These are phyloP conservation scores for Venustaconcha ellipsiformis DNA, from an alignment of 1,140 invertebrate genomes.

Conservation along the genomic window DNA sequence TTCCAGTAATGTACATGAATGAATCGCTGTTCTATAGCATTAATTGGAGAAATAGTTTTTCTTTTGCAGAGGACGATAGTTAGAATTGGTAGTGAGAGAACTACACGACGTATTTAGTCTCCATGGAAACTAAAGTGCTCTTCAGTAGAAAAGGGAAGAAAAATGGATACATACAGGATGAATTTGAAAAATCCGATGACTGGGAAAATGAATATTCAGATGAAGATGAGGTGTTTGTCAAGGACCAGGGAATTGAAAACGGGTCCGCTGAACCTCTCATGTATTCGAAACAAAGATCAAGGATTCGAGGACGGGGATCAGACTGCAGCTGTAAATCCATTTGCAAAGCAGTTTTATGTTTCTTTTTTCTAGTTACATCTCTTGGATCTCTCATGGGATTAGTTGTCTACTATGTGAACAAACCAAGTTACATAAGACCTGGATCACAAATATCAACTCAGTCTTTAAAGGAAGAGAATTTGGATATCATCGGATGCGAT, in stretches of 20 bases:
- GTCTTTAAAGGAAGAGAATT: slow-evolving; percentile 8
- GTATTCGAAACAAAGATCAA: slow-evolving; percentile 44
- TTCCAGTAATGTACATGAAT: too few species aligned
- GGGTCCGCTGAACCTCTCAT: slow-evolving; percentile 55
- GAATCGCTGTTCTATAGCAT: too few species aligned
- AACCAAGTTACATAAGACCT: slow-evolving; percentile 18
- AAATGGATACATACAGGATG: slow-evolving; percentile 42
- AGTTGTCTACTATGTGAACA: slow-evolving; percentile 51
- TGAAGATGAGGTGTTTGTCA: slow-evolving; percentile 60
- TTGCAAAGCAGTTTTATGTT: slow-evolving; percentile 51
- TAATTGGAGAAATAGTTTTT: too few species aligned
- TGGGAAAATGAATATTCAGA: slow-evolving; percentile 48
- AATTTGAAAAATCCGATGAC: slow-evolving; percentile 23
- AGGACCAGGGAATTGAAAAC: slow-evolving; percentile 44
- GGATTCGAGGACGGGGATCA: slow-evolving; percentile 43
- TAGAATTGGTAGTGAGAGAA: too few species aligned
- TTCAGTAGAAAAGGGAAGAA: slow-evolving; percentile 43
- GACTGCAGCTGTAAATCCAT: slow-evolving; percentile 46
- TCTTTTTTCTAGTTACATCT: slow-evolving; percentile 47
- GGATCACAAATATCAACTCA: background rate
- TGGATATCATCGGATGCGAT: slow-evolving; percentile 72
- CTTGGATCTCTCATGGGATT: slow-evolving; percentile 49
- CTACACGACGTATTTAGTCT: background rate
- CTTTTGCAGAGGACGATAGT: too few species aligned
- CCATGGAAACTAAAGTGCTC: slow-evolving; percentile 35